Percentiles rank a stretch among this genome's conserved stretches.
Evolutionary conservation across 2,888 invertebrate species (phyloP).

Genomic region (Stenolophus ochropezus): DNA sequence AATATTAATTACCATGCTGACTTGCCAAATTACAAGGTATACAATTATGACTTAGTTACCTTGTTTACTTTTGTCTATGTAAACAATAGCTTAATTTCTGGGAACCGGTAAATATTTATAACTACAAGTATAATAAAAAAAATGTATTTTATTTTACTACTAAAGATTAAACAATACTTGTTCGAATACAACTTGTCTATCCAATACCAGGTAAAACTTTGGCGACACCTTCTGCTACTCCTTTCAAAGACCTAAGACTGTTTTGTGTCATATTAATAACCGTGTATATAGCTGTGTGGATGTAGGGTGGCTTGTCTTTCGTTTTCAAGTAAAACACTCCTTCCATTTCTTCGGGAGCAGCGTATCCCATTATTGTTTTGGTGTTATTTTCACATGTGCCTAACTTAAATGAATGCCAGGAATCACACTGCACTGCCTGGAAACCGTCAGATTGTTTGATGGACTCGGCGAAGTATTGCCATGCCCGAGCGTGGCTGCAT

Average conservation of each 20-base stretch:
- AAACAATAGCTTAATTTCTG: no score
- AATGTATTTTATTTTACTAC: no score
- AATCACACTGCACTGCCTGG: slow-evolving; percentile 76
- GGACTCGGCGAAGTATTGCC: slow-evolving; percentile 83
- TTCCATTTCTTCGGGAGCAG: background rate
- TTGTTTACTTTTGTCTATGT: no score
- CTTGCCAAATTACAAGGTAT: no score
- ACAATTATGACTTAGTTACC: no score
- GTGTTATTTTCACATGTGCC: slow-evolving; percentile 27
- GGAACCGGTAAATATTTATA: background rate
- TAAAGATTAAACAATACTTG: background rate
- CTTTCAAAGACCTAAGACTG: background rate
- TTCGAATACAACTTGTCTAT: background rate
- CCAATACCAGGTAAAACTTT: background rate
- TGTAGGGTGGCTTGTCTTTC: slow-evolving; percentile 11
- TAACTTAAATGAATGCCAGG: background rate
- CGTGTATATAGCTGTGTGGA: background rate
- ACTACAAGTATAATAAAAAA: background rate
- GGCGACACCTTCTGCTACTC: background rate
- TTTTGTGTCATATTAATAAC: background rate
- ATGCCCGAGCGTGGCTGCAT: slow-evolving; percentile 85
- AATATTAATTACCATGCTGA: no score
- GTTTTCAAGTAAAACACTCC: slow-evolving; percentile 43
- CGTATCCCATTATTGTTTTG: slow-evolving; percentile 9
- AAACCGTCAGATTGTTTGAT: slow-evolving; percentile 78